These are phyloP conservation scores for Schlechtendalia chinensis DNA, from an alignment of 1,140 invertebrate genomes.

Conservation along the genomic window DNA sequence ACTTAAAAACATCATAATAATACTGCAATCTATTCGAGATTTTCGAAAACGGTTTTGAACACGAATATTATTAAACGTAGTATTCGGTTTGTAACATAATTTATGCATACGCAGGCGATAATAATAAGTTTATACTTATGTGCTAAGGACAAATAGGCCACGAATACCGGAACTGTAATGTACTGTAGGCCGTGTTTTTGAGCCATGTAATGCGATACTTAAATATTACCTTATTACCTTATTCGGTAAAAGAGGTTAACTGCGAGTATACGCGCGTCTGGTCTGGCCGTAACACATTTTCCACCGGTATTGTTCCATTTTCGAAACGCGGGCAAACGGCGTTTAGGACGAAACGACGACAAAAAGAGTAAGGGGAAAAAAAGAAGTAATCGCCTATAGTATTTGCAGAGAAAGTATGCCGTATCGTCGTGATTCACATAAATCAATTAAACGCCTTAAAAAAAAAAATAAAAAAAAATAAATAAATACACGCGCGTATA, in stretches of 20 bases:
- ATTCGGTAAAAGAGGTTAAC: constrained; percentile 48
- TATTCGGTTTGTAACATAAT: too few species aligned
- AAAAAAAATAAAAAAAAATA: constrained; percentile 14
- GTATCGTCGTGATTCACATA: constrained; percentile 35
- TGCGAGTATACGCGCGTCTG: constrained; percentile 4
- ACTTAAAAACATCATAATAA: too few species aligned
- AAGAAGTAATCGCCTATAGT: constrained; percentile 6
- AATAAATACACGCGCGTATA: neutral
- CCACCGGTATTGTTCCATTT: constrained; percentile 37
- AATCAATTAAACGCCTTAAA: constrained; percentile 45
- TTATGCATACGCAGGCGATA: too few species aligned
- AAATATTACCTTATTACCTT: constrained; percentile 40
- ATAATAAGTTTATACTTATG: too few species aligned
- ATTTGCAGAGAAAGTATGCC: constrained; percentile 44
- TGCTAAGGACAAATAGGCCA: neutral
- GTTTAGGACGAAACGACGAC: neutral
- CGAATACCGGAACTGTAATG: constrained; percentile 7
- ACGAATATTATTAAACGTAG: too few species aligned
- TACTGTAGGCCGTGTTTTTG: constrained; percentile 11
- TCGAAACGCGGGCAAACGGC: constrained; percentile 32
- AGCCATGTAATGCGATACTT: constrained; percentile 19
- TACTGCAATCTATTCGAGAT: too few species aligned
- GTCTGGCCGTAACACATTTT: constrained; percentile 43
- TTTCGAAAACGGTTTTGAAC: too few species aligned
- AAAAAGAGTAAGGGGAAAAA: constrained; percentile 12